Conservation (phyloP, 2,888 invertebrate genomes). For the Electrophaes corylata region DNA sequence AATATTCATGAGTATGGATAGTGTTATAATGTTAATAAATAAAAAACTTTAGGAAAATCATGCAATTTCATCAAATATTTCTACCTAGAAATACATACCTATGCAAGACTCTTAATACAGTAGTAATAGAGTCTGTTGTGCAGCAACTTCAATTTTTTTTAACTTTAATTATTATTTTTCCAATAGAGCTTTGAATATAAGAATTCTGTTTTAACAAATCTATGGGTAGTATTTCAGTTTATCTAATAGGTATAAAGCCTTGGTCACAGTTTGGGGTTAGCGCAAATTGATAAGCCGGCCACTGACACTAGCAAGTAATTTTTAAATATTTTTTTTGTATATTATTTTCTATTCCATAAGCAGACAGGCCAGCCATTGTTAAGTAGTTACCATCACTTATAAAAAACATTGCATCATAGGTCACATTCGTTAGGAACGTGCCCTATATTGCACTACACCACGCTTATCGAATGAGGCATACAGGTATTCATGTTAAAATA, state of each 20-base stretch:
- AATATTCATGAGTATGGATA: background rate
- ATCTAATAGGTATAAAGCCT: background rate
- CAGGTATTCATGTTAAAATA: too few species aligned
- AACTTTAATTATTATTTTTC: constrained; percentile 1
- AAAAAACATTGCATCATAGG: too few species aligned
- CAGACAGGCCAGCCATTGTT: too few species aligned
- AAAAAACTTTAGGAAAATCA: background rate
- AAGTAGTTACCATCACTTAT: too few species aligned
- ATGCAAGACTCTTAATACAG: background rate
- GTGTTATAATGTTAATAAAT: background rate
- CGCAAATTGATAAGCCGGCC: background rate
- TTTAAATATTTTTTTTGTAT: too few species aligned
- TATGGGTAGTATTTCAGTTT: constrained; percentile 5
- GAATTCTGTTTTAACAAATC: background rate
- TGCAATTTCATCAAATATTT: background rate
- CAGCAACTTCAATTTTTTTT: constrained; percentile 7
- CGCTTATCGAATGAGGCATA: too few species aligned
- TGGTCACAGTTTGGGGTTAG: background rate
- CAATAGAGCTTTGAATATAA: background rate
- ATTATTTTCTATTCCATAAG: too few species aligned
- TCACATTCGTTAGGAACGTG: too few species aligned
- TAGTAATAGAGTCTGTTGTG: background rate
- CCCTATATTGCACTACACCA: too few species aligned
- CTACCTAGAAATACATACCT: too few species aligned
- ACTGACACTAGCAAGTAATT: background rate